Evolutionary conservation across 2,888 invertebrate genomes (phyloP).

Genomic region (Zeuzera pyrina): DNA sequence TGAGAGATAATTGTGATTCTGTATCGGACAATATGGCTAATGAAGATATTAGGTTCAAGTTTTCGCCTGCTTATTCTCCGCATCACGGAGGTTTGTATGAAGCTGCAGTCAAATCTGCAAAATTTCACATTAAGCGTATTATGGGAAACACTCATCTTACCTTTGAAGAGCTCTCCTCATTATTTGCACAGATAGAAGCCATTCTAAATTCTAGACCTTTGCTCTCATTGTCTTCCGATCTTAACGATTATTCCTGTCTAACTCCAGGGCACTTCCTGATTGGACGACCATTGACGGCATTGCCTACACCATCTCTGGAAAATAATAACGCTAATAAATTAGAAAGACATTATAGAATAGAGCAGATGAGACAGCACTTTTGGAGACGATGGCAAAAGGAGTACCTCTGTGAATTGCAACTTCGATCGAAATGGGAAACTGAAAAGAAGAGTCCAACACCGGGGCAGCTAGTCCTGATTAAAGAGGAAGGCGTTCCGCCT

Average conservation of each 20-base stretch:
- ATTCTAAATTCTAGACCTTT: conserved; percentile 8
- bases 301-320: neutral
- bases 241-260: conserved; percentile 3
- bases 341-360: conserved; percentile 1
- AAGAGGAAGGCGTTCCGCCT: neutral
- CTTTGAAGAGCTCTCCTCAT: conserved; percentile 13
- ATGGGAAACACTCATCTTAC: conserved; percentile 13
- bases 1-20: conserved; percentile 2
- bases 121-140: conserved; percentile 4
- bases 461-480: neutral
- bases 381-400: conserved; percentile 1
- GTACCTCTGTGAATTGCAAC: conserved; percentile 1
- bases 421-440: conserved; percentile 2
- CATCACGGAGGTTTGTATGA: conserved; percentile 6
- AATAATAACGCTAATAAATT: neutral
- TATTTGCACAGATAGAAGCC: conserved; percentile 6
- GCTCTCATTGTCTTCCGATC: conserved; percentile 1
- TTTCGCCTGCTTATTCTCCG: conserved; percentile 2
- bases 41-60: conserved; percentile 3
- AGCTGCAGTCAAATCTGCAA: conserved; percentile 6
- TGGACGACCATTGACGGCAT: neutral
- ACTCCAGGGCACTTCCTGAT: neutral
- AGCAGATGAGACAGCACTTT: conserved; percentile 1
- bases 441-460: too few species aligned
- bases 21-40: conserved; percentile 4